Evolutionary conservation across 2,888 invertebrate species (phyloP).

Genomic region (Polymixis lichenea): DNA sequence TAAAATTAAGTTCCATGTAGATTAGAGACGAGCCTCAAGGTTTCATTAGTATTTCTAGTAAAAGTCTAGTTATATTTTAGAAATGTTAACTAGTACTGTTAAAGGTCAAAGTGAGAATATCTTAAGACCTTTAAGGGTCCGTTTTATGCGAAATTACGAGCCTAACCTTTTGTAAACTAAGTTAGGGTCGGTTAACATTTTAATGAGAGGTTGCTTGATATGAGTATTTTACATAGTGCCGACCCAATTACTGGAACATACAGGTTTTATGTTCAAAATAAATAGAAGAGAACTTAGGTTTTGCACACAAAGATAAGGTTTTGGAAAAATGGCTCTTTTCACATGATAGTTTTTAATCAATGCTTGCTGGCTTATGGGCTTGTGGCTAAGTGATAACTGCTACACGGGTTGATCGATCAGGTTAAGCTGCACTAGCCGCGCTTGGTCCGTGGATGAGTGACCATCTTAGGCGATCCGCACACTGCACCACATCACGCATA

Average conservation of each 20-base stretch:
- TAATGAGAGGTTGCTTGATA: conserved; percentile 28
- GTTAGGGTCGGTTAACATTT: conserved; percentile 9
- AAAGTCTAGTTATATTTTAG: background rate
- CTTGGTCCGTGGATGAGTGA: too few species aligned
- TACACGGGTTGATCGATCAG: too few species aligned
- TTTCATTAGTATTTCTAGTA: background rate
- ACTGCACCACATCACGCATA: too few species aligned
- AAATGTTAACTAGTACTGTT: background rate
- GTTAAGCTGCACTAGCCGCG: too few species aligned
- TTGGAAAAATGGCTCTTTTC: background rate
- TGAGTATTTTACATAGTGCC: conserved; percentile 2
- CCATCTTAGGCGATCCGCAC: too few species aligned
- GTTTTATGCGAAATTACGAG: background rate
- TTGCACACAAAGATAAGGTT: background rate
- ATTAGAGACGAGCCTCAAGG: background rate
- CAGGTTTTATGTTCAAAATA: background rate
- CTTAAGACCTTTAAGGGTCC: background rate
- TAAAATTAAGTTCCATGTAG: too few species aligned
- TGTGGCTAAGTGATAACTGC: too few species aligned
- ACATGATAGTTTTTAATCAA: background rate
- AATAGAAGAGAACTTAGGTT: too few species aligned
- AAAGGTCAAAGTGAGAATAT: conserved; percentile 5
- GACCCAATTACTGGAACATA: conserved; percentile 15
- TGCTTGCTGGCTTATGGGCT: background rate
- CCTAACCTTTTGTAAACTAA: conserved; percentile 23